A percentile compares a stretch with the other conserved stretches of the same genome.
phyloP scores from a whole-genome alignment of 2,888 invertebrate genomes.

The Melipona beecheii region DNA sequence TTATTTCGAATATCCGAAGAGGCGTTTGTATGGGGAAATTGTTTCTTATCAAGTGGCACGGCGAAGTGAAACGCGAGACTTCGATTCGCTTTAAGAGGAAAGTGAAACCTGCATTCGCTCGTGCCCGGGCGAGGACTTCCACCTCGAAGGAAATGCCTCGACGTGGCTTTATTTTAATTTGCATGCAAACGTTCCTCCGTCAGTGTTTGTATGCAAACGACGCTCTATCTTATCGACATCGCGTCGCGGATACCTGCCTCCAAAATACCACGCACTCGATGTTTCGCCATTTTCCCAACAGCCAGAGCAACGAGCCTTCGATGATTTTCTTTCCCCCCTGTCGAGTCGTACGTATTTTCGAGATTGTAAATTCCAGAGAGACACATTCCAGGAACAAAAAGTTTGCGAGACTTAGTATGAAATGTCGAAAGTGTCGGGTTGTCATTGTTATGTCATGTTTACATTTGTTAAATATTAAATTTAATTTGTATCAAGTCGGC shows the following conservation, averaged over 20 bases:
- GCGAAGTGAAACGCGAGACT: not conserved
- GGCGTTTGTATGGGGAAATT: slow-evolving; percentile 28
- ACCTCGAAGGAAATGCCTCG: slow-evolving; percentile 14
- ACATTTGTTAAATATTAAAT: too few relatives aligned
- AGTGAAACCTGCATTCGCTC: not conserved
- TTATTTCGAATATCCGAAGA: slow-evolving; percentile 34
- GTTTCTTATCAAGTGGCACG: slow-evolving; percentile 15
- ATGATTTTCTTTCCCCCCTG: not conserved
- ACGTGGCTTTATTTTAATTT: slow-evolving; percentile 48
- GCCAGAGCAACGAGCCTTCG: not conserved
- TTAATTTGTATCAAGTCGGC: too few relatives aligned
- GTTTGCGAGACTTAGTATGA: too few relatives aligned
- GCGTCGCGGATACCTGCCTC: slow-evolving; percentile 19
- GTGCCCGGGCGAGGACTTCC: slow-evolving; percentile 17
- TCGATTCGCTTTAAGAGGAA: not conserved
- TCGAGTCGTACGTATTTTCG: too few relatives aligned
- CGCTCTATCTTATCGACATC: slow-evolving; percentile 44
- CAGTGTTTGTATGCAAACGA: slow-evolving; percentile 48
- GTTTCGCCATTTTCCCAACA: not conserved
- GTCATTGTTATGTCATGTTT: too few relatives aligned
- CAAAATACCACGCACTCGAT: slow-evolving; percentile 8
- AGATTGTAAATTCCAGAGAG: not conserved
- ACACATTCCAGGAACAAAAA: not conserved
- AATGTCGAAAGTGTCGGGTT: too few relatives aligned
- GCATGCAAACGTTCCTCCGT: slow-evolving; percentile 35